Conservation (phyloP, 30 jellyfish, hydroid and myxozoan species). For the Aurelia aurita complex sp. Pacific region DNA sequence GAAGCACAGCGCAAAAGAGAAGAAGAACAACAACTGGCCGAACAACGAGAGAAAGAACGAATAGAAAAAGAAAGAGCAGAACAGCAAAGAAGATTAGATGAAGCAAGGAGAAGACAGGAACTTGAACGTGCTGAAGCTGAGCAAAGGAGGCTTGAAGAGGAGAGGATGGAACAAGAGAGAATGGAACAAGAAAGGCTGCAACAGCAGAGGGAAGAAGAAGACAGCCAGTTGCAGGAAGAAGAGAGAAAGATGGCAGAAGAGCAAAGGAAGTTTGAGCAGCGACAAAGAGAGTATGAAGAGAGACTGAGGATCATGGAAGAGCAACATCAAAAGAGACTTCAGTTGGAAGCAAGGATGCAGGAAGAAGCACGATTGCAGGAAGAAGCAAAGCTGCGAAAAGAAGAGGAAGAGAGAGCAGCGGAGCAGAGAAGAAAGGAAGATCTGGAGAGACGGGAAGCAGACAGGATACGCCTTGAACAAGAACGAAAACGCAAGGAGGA, state of each 20-base stretch:
- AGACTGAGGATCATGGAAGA: constrained; percentile 42
- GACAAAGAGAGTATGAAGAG: constrained; percentile 65
- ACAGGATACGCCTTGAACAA: not conserved
- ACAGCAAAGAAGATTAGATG: constrained; percentile 14
- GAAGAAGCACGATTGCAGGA: constrained; percentile 15
- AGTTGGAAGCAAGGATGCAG: constrained; percentile 21
- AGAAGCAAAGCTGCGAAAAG: constrained; percentile 9
- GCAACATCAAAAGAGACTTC: constrained; percentile 35
- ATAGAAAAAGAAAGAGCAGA: constrained; percentile 8
- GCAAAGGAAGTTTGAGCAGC: constrained; percentile 56
- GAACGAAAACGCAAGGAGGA: constrained; percentile 15
- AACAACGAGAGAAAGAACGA: constrained; percentile 13
- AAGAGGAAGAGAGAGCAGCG: constrained; percentile 1
- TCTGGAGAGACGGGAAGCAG: constrained; percentile 22
- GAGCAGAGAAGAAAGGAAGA: constrained; percentile 7
- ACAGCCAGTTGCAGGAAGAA: constrained; percentile 12
- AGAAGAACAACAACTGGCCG: constrained; percentile 24
- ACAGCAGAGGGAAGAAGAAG: constrained; percentile 32
- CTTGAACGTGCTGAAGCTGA: constrained; percentile 29
- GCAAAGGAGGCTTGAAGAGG: constrained; percentile 18
- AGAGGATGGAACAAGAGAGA: constrained; percentile 17
- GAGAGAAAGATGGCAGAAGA: constrained; percentile 38
- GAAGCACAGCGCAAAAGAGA: constrained; percentile 26
- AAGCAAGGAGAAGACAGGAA: not conserved
- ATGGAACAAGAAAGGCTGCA: constrained; percentile 14